A percentile compares a stretch with the other conserved stretches of the same genome.
Evolutionary conservation across 1,140 invertebrate genomes (phyloP).

Genomic region (Hyles euphorbiae): DNA sequence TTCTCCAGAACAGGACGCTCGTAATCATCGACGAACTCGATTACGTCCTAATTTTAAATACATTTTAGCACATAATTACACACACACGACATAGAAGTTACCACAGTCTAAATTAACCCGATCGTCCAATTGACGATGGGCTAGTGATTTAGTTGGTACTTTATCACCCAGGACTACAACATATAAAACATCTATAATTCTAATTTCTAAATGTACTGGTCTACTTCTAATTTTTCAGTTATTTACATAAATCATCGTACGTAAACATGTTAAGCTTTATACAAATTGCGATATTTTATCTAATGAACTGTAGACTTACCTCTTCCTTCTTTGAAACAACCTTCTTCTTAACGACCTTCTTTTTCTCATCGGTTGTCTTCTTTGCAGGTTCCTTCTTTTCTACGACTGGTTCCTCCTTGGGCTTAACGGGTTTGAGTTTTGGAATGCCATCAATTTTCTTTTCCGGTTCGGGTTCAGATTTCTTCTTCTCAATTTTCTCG

Average conservation of each 20-base stretch:
- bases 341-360: slow-evolving; percentile 71
- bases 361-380: slow-evolving; percentile 68
- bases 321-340: slow-evolving; percentile 67
- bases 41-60: slow-evolving; percentile 69
- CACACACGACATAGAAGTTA: slow-evolving; percentile 40
- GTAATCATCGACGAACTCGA: slow-evolving; percentile 77
- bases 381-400: slow-evolving; percentile 58
- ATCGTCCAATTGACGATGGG: not conserved
- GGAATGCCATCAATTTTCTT: slow-evolving; percentile 73
- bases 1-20: slow-evolving; percentile 77
- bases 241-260: slow-evolving; percentile 9
- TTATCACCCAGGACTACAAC: not conserved
- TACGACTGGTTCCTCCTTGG: slow-evolving; percentile 71
- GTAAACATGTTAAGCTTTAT: slow-evolving; percentile 33
- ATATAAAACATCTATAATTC: slow-evolving; percentile 9
- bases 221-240: slow-evolving; percentile 6
- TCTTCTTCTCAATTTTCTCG: slow-evolving; percentile 72
- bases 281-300: slow-evolving; percentile 21
- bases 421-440: slow-evolving; percentile 74
- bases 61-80: slow-evolving; percentile 63
- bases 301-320: slow-evolving; percentile 48
- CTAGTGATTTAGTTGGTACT: not conserved
- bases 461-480: slow-evolving; percentile 61
- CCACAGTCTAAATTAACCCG: not conserved
- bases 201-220: not conserved